Evolutionary conservation across 1,140 invertebrate species (phyloP), one percentile per base, ranked within the genome.

Genomic region (Megalopta genalis): DNA sequence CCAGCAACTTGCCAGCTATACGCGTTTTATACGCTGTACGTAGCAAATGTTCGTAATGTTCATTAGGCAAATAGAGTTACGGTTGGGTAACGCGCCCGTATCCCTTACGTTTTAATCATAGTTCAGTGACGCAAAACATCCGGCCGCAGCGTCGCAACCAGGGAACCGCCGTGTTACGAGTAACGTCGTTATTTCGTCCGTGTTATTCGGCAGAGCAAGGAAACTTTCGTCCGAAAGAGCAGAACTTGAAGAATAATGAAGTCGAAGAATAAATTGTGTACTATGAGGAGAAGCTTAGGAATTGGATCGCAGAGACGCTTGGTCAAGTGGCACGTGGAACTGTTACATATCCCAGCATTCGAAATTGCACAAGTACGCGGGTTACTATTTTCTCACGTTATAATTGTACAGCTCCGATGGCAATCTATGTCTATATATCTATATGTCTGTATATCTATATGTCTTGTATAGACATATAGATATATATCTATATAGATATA

Each of bases 101-200:
- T 69, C 27, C 27, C 67, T 57, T 57, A 57, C 49, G 49, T 69
- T 69, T 69, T 71, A 62, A 71, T 60, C 54, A 71, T 62, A 21
- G 39, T 60, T 71, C 39, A 71, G 57, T 60, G 57, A 25, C 69
- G 49, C 18, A 62, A 46, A 73, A 54, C 60, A 64, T 37, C 42
- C 25, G 16, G 16, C 46, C 27, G 16, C 6, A 5, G 18, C 25
- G 42, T 37, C 25, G 60, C 10, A 54, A 37, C 42, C 27, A 54
- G 23, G 37, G 52, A 59, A 21, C 68, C 37, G 18, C 57, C 18
- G 37, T 52, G 46, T 73, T 73, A 64, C 57, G 60, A 10, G n/a
- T 68, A 67, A 75, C 23, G 37, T 75, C n/a, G 63, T 75, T 75
- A 67, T 21, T 59, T 7, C n/a, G 69, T 46, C n/a, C 21, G 60